These are phyloP conservation scores for Onthophagus taurus DNA, from an alignment of 1,140 invertebrate genomes.

Conservation along the genomic window DNA sequence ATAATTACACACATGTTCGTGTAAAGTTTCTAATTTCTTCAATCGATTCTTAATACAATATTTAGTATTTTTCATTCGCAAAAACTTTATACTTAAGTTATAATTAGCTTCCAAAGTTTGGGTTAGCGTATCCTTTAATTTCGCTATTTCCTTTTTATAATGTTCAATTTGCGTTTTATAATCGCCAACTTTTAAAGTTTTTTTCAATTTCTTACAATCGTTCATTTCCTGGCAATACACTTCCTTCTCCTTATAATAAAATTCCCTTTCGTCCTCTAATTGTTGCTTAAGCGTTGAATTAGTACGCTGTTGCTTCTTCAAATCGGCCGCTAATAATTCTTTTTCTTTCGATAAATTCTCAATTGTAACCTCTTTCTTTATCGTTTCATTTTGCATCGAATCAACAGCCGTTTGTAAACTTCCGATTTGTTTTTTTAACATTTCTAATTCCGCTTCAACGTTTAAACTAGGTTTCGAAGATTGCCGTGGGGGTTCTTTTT, in stretches of 20 bases:
- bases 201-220: slow-evolving; percentile 30
- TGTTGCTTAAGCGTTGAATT: slow-evolving; percentile 30
- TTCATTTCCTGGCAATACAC: slow-evolving; percentile 34
- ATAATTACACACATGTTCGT: slow-evolving; percentile 24
- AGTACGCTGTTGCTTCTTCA: slow-evolving; percentile 28
- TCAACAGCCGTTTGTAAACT: slow-evolving; percentile 27
- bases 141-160: slow-evolving; percentile 24
- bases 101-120: slow-evolving; percentile 36
- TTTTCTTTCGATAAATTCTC: slow-evolving; percentile 20
- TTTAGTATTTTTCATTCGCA: slow-evolving; percentile 36
- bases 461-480: slow-evolving; percentile 9
- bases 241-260: slow-evolving; percentile 35
- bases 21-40: slow-evolving; percentile 22
- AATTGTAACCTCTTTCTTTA: slow-evolving; percentile 29
- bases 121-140: slow-evolving; percentile 29
- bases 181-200: slow-evolving; percentile 17
- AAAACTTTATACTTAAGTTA: slow-evolving; percentile 37
- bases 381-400: slow-evolving; percentile 25
- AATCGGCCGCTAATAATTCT: slow-evolving; percentile 8
- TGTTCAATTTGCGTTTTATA: slow-evolving; percentile 12
- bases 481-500: not conserved
- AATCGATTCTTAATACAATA: slow-evolving; percentile 27
- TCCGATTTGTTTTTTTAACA: slow-evolving; percentile 29
- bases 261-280: slow-evolving; percentile 33
- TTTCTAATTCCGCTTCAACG: slow-evolving; percentile 21